Percentiles rank a stretch among this genome's conserved stretches.
These are phyloP conservation scores for Ectemnius lituratus DNA, from an alignment of 2,888 invertebrate genomes.

Conservation along the genomic window DNA sequence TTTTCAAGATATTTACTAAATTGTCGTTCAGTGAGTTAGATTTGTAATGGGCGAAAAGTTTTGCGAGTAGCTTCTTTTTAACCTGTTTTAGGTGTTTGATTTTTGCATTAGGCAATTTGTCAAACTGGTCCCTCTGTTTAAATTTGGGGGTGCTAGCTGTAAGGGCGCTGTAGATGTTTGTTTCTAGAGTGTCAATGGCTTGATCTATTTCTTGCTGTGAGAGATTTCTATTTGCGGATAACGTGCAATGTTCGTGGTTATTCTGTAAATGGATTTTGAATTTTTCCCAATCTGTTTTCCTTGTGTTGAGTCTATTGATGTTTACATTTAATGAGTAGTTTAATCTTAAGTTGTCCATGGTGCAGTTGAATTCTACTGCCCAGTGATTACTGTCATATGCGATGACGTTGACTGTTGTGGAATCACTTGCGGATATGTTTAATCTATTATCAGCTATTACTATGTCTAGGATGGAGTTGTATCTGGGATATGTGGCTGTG, in stretches of 20 bases:
- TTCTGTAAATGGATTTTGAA: background rate
- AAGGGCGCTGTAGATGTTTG: background rate
- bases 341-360: background rate
- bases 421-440: too few relatives aligned
- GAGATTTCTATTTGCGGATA: conserved; percentile 12
- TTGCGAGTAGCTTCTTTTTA: too few relatives aligned
- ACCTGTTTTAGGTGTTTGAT: too few relatives aligned
- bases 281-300: background rate
- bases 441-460: too few relatives aligned
- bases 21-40: too few relatives aligned
- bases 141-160: background rate
- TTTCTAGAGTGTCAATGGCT: background rate
- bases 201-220: conserved; percentile 8
- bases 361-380: background rate
- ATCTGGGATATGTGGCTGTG: background rate
- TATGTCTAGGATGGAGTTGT: too few relatives aligned
- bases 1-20: too few relatives aligned
- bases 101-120: too few relatives aligned
- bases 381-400: conserved; percentile 22
- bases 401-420: background rate
- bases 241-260: background rate
- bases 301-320: background rate
- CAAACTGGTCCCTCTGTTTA: too few relatives aligned
- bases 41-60: too few relatives aligned
- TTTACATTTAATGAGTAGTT: background rate